phyloP scores from a whole-genome alignment of 1,140 invertebrate genomes.

The Bombus soroeensis region DNA sequence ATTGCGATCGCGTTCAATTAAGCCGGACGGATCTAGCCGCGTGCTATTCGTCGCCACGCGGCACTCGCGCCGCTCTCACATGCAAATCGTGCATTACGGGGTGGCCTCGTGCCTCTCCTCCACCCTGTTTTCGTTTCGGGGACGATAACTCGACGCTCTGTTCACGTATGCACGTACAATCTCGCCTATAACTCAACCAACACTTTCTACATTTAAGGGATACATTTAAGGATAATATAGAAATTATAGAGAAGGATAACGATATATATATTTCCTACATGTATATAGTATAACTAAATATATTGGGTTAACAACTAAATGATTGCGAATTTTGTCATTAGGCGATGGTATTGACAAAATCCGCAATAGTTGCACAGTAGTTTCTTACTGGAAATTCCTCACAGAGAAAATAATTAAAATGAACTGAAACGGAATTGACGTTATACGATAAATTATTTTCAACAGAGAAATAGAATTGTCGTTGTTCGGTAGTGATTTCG shows the following conservation, averaged over 20 bases:
- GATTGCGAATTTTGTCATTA: too few species aligned
- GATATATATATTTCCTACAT: too few species aligned
- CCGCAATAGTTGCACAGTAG: too few species aligned
- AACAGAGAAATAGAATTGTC: background rate
- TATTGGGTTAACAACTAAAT: too few species aligned
- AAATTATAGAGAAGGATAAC: background rate
- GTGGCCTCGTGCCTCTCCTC: conserved; percentile 13
- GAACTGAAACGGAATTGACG: too few species aligned
- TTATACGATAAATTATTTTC: background rate
- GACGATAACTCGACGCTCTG: conserved; percentile 58
- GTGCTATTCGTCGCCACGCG: conserved; percentile 49
- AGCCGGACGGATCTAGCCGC: conserved; percentile 27
- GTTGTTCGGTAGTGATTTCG: background rate
- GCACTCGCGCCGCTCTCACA: conserved; percentile 46
- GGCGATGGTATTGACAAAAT: too few species aligned
- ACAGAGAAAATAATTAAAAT: too few species aligned
- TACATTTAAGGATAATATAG: background rate
- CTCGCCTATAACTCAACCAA: background rate
- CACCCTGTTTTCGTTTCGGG: conserved; percentile 56
- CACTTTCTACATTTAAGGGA: background rate
- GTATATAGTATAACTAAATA: too few species aligned
- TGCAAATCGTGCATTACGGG: conserved; percentile 68
- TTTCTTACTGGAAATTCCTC: too few species aligned
- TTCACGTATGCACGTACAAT: conserved; percentile 1
- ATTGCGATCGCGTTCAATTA: conserved; percentile 71